phyloP scores from a whole-genome alignment of 1,140 invertebrate species.

The Oryzaephilus surinamensis region DNA sequence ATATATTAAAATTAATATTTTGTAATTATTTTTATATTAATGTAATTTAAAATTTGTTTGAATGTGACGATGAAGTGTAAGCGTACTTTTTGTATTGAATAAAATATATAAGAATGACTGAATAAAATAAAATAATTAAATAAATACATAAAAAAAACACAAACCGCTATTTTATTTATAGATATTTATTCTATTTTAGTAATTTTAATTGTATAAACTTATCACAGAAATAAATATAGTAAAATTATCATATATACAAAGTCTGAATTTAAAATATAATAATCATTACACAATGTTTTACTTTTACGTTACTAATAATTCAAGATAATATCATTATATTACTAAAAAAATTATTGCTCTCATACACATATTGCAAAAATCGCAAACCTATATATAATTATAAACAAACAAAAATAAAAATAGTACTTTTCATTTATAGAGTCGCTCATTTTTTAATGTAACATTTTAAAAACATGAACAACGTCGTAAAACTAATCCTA shows the following conservation, averaged over 20 bases:
- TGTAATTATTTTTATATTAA: conserved; percentile 11
- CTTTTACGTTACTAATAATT: conserved; percentile 8
- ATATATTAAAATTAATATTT: conserved; percentile 5
- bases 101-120: conserved; percentile 10
- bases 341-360: conserved; percentile 11
- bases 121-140: conserved; percentile 9
- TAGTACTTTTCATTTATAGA: conserved; percentile 8
- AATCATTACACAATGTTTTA: conserved; percentile 10
- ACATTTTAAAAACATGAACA: too few relatives aligned
- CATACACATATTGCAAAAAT: conserved; percentile 11
- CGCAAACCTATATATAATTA: conserved; percentile 9
- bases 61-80: conserved; percentile 9
- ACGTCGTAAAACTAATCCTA: too few relatives aligned
- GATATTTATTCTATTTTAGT: not conserved
- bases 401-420: conserved; percentile 7
- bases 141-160: not conserved
- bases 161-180: too few relatives aligned
- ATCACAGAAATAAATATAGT: conserved; percentile 9
- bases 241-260: conserved; percentile 5
- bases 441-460: too few relatives aligned
- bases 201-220: conserved; percentile 4
- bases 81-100: conserved; percentile 7
- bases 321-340: too few relatives aligned
- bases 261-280: conserved; percentile 6
- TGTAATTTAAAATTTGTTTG: conserved; percentile 4